Conservation (phyloP, 1,140 invertebrate species). For the Tribolium madens region DNA sequence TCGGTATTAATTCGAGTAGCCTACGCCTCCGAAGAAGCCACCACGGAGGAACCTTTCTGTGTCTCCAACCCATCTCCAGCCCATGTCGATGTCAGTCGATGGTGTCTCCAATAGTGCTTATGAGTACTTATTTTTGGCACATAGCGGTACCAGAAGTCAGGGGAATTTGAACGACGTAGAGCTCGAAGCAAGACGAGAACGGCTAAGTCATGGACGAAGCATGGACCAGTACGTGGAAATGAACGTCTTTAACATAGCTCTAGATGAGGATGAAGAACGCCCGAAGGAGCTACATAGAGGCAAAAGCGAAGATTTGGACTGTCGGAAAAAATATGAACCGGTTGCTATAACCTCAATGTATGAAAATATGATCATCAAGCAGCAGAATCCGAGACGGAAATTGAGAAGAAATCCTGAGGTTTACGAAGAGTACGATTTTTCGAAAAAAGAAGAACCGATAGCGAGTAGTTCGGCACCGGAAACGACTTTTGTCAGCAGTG, state of each 20-base stretch:
- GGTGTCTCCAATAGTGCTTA: constrained; percentile 70
- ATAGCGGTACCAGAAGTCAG: constrained; percentile 70
- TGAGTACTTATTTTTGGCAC: constrained; percentile 74
- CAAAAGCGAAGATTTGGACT: constrained; percentile 70
- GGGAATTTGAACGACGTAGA: constrained; percentile 76
- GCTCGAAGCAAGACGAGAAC: constrained; percentile 66
- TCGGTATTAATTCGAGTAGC: constrained; percentile 65
- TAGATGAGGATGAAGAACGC: constrained; percentile 63
- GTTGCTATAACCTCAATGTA: constrained; percentile 80
- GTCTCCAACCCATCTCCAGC: constrained; percentile 79
- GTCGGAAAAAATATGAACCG: constrained; percentile 70
- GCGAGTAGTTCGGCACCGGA: constrained; percentile 63
- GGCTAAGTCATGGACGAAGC: constrained; percentile 76
- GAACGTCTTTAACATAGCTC: constrained; percentile 71
- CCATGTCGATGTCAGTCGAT: constrained; percentile 71
- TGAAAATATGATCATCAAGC: constrained; percentile 78
- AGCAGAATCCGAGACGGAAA: constrained; percentile 79
- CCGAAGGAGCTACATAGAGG: constrained; percentile 64
- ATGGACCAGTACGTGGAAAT: constrained; percentile 83
- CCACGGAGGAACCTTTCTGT: constrained; percentile 86
- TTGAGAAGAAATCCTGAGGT: constrained; percentile 72
- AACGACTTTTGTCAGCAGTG: constrained; percentile 70
- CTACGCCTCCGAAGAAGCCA: constrained; percentile 89
- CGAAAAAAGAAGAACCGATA: constrained; percentile 62
- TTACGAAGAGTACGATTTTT: constrained; percentile 73